Evolutionary conservation across 2,797 vertebrate species (phyloP), one percentile per base, ranked within the genome.

Genomic region (Hylomyscus alleni): DNA sequence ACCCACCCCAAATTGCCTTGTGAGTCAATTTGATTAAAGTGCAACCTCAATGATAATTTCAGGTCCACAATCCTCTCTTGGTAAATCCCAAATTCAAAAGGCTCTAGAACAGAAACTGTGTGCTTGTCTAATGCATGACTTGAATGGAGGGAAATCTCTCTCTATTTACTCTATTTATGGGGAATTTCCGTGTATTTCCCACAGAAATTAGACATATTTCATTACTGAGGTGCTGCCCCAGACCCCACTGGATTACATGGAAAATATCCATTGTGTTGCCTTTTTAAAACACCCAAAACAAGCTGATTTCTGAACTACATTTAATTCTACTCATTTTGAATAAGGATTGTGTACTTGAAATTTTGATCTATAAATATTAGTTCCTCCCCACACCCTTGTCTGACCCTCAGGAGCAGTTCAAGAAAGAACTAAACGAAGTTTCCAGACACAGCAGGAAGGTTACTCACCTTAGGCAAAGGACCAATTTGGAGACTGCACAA

Each of bases 391-490:
- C n/a, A 87, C 47, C 62, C 86, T 54, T 86, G 29, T 54, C 47
- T 52, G 85, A 31, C 76, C 31, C 12, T 94, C 58, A 85, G 65
- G 40, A 90, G 40, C 69, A 94, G 22, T 76, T 31, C 62, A 91
- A 91, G 65, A 72, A 89, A 91, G 72, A 93, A 89, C 82, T 13
- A 90, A 90, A 92, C 6, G 65, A 96, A 95, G 76, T 65, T 88
- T 17, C 84, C 82, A 58, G 80, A 92, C 50, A 77, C 50, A 88
- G 81, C 82, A 95, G 65, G 47, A 94, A 82, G 89, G 75, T 94
- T 94, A 97, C 94, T 97, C 73, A 96, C 96, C 93, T 96, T 94
- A 94, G 72, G 31, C 90, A 94, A 94, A 82, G 84, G 65, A 96
- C 76, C 95, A 96, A 95, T 77, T 85, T 96, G 81, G 77, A 95